These are phyloP conservation scores for Sebastiscus tertius DNA, from an alignment of 2,797 vertebrate species.

Conservation along the genomic window DNA sequence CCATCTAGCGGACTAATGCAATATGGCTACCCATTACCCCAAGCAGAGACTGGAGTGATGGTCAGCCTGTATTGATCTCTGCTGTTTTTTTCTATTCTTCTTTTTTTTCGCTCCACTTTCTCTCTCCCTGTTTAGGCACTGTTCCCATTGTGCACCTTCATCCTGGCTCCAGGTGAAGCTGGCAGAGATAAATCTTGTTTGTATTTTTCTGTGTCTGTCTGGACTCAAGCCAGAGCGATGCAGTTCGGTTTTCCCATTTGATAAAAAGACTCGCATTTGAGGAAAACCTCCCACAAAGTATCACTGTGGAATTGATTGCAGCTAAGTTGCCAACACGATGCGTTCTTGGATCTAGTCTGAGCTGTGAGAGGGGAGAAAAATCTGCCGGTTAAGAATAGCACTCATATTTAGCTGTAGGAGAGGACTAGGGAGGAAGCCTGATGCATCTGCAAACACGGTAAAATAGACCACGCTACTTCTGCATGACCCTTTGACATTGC, in stretches of 20 bases:
- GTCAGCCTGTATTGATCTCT: constrained; percentile 75
- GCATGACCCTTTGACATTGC: constrained; percentile 38
- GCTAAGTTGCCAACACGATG: constrained; percentile 60
- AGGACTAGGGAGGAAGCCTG: constrained; percentile 5
- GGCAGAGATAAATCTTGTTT: constrained; percentile 74
- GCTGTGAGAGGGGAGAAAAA: constrained; percentile 12
- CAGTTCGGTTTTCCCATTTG: constrained; percentile 65
- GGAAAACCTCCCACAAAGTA: constrained; percentile 71
- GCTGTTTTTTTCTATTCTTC: constrained; percentile 21
- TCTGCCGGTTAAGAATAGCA: constrained; percentile 21
- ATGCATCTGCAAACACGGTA: constrained; percentile 28
- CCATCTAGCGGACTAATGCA: constrained; percentile 77
- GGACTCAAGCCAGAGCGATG: constrained; percentile 59
- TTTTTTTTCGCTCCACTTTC: constrained; percentile 11
- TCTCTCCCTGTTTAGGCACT: constrained; percentile 50
- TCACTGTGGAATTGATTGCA: constrained; percentile 71
- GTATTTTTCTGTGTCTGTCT: constrained; percentile 68
- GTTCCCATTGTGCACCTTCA: constrained; percentile 56
- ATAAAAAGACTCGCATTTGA: constrained; percentile 64
- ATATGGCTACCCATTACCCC: constrained; percentile 79
- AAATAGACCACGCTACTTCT: constrained; percentile 46
- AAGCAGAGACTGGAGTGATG: constrained; percentile 72
- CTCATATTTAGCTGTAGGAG: constrained; percentile 30
- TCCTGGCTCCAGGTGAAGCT: constrained; percentile 70
- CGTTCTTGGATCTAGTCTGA: constrained; percentile 53